These are phyloP conservation scores for Nowickia ferox DNA, from an alignment of 2,888 invertebrate species.

Conservation along the genomic window DNA sequence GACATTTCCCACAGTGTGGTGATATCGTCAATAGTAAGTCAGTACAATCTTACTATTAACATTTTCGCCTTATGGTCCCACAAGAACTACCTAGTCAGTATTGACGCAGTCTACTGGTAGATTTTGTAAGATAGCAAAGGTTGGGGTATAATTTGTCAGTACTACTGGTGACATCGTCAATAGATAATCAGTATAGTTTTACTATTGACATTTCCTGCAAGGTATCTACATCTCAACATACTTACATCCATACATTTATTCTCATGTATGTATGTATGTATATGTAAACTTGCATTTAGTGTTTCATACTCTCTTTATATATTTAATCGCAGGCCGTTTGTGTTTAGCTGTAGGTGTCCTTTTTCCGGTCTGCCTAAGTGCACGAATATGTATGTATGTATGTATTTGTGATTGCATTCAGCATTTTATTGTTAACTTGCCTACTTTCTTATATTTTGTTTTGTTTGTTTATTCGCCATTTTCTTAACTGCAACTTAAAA, in stretches of 20 bases:
- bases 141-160: too few relatives aligned
- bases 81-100: too few relatives aligned
- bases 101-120: too few relatives aligned
- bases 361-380: slow-evolving; percentile 33
- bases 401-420: slow-evolving; percentile 30
- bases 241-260: neutral
- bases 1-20: too few relatives aligned
- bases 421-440: slow-evolving; percentile 44
- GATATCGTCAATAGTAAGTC: too few relatives aligned
- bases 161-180: too few relatives aligned
- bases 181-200: too few relatives aligned
- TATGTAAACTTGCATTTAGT: neutral
- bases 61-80: too few relatives aligned
- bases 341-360: slow-evolving; percentile 51
- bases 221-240: too few relatives aligned
- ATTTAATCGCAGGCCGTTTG: slow-evolving; percentile 47
- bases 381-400: neutral
- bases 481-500: slow-evolving; percentile 69
- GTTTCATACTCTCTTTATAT: slow-evolving; percentile 22
- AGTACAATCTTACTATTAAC: too few relatives aligned
- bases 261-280: neutral
- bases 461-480: slow-evolving; percentile 53
- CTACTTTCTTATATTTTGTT: slow-evolving; percentile 11
- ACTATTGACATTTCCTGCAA: too few relatives aligned
- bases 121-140: too few relatives aligned